Percentiles rank a stretch among this genome's conserved stretches.
These are phyloP conservation scores for Cryptoblepharus egeriae DNA, from an alignment of 2,797 vertebrate genomes.

Conservation along the genomic window DNA sequence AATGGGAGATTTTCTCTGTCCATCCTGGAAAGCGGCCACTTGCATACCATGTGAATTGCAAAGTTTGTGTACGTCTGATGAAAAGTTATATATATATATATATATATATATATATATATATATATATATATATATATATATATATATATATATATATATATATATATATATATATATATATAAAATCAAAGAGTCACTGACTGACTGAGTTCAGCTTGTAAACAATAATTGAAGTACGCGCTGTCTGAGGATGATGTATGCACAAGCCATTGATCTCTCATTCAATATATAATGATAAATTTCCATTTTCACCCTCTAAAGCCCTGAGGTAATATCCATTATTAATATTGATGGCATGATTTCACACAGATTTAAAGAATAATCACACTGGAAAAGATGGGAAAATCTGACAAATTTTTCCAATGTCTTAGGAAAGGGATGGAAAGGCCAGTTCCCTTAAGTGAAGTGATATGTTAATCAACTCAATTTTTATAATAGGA, in stretches of 20 bases:
- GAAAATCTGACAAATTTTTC: too few relatives aligned
- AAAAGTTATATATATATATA: too few relatives aligned
- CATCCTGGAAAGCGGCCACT: background rate
- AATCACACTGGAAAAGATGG: background rate
- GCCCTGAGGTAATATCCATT: background rate
- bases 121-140: too few relatives aligned
- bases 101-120: too few relatives aligned
- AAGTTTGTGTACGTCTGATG: background rate
- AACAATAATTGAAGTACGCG: constrained; percentile 14
- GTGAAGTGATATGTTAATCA: background rate
- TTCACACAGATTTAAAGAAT: background rate
- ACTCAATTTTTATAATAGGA: too few relatives aligned
- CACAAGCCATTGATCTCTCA: background rate
- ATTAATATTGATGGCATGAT: background rate
- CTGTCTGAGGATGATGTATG: constrained; percentile 16
- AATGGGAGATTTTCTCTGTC: constrained; percentile 5
- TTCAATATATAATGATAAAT: background rate
- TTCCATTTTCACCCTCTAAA: constrained; percentile 19
- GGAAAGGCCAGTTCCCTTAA: background rate
- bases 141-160: too few relatives aligned
- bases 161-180: too few relatives aligned
- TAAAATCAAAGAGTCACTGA: too few relatives aligned
- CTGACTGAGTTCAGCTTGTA: too few relatives aligned
- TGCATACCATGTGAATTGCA: background rate
- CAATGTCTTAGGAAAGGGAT: too few relatives aligned